Evolutionary conservation across 2,888 invertebrate genomes (phyloP).

Genomic region (Phragmatobia fuliginosa): DNA sequence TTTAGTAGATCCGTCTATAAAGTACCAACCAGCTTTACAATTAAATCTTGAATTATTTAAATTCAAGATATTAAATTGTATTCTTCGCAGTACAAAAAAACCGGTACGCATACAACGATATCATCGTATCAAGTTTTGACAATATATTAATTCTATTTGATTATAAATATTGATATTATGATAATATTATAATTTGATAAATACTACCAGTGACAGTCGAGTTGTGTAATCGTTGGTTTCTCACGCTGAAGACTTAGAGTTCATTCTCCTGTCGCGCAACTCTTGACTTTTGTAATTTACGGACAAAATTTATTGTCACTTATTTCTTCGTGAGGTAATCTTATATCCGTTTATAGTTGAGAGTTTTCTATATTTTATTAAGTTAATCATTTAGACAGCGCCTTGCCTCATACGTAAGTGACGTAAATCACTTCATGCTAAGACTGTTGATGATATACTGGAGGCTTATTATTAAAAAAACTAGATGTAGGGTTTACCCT

Average conservation of each 20-base stretch:
- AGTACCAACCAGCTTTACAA: not conserved
- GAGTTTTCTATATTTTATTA: not conserved
- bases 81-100: not conserved
- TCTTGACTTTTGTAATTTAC: not conserved
- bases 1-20: not conserved
- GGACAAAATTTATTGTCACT: not conserved
- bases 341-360: not conserved
- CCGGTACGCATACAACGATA: not conserved
- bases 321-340: not conserved
- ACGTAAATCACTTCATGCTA: not conserved
- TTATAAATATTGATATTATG: not conserved
- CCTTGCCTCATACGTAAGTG: not conserved
- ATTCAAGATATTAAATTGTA: not conserved
- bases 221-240: slow-evolving; percentile 5
- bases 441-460: not conserved
- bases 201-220: not conserved
- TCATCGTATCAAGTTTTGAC: not conserved
- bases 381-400: not conserved
- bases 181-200: slow-evolving; percentile 1
- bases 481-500: not conserved
- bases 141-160: not conserved
- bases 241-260: not conserved
- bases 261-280: not conserved
- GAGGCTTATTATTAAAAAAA: not conserved
- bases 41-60: not conserved